These are phyloP conservation scores for Gallinago solitaria DNA, from an alignment of 2,797 vertebrate genomes.

Conservation along the genomic window DNA sequence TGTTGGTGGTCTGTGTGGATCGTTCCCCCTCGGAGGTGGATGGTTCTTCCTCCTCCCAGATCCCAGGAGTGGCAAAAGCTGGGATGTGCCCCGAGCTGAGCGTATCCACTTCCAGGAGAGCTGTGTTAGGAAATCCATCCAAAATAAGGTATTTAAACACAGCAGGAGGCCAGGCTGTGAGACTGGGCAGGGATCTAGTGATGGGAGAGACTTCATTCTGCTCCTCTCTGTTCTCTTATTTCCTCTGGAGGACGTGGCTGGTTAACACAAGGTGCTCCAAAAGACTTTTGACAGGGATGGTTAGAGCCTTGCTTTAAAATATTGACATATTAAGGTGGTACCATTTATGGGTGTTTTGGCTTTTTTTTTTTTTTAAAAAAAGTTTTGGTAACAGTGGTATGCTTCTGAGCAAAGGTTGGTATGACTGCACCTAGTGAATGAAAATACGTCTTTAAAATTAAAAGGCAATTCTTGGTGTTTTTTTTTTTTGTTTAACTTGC, in stretches of 20 bases:
- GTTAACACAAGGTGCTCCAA: background rate
- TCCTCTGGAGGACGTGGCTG: background rate
- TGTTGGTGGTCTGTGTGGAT: background rate
- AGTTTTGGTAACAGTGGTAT: accelerated
- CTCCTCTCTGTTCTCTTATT: background rate
- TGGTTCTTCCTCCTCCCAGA: background rate
- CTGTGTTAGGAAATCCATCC: accelerated
- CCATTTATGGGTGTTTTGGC: accelerated
- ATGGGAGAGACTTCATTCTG: background rate
- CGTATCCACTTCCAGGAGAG: accelerated
- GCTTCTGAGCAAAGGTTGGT: background rate
- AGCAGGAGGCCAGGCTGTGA: background rate
- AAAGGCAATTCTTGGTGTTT: background rate
- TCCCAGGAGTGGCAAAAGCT: background rate
- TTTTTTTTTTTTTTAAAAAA: no score
- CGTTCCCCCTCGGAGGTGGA: background rate
- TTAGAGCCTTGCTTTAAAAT: background rate
- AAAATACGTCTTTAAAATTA: background rate
- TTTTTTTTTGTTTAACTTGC: slow-evolving; percentile 21
- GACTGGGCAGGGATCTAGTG: background rate
- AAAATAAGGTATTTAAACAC: background rate
- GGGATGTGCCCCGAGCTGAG: background rate
- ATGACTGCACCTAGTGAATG: background rate
- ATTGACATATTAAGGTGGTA: accelerated
- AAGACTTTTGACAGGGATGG: background rate